phyloP scores from a whole-genome alignment of 2,888 invertebrate species.

The Augochlorella aurata region DNA sequence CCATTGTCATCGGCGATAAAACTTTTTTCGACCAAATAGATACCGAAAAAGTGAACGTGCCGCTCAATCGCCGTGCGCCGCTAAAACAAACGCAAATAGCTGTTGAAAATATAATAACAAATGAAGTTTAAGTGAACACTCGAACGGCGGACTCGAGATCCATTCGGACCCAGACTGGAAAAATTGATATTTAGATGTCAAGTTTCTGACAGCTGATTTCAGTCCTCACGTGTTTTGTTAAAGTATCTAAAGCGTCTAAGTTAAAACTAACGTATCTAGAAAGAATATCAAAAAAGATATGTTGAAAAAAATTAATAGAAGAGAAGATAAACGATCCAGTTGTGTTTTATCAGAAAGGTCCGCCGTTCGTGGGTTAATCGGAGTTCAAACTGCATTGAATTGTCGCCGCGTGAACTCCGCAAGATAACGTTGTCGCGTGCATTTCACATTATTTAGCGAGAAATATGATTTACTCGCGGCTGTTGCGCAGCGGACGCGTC shows the following conservation, averaged over 20 bases:
- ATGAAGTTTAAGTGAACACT: neutral
- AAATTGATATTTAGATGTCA: too few species aligned
- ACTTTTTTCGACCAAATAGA: neutral
- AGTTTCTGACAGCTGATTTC: too few species aligned
- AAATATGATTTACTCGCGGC: neutral
- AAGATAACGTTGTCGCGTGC: neutral
- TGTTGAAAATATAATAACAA: neutral
- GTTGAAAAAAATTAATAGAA: too few species aligned
- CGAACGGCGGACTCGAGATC: too few species aligned
- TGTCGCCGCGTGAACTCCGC: slow-evolving; percentile 9
- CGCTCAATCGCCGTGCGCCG: neutral
- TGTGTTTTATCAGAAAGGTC: too few species aligned
- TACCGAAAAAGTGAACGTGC: neutral
- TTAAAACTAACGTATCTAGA: too few species aligned
- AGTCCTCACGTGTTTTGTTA: too few species aligned
- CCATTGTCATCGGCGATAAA: neutral
- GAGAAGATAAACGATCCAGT: too few species aligned
- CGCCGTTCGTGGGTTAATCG: neutral
- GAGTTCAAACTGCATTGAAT: neutral
- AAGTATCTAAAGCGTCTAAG: too few species aligned
- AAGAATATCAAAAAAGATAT: too few species aligned
- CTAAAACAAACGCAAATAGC: neutral
- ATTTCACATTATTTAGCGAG: neutral
- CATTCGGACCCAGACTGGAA: too few species aligned
- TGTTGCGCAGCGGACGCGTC: neutral